Base-by-base conservation (phyloP, 2,797 vertebrate species). In the Cynodonichthys magdalenae region DNA sequence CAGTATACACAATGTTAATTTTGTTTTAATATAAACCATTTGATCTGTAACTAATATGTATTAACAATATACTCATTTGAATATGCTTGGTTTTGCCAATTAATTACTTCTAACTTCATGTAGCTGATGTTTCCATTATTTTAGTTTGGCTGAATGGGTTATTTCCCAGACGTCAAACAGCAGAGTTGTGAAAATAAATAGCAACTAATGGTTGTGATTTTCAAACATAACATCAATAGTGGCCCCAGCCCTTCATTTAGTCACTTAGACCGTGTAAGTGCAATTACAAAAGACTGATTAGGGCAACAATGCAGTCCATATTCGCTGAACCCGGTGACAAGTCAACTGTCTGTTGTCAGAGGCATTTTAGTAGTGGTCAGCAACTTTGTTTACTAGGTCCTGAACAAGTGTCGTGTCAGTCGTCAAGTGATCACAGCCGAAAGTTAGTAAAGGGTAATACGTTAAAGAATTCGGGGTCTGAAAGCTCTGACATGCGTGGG, bases 371-470 rank as follows among this genome's bases (percentile, higher is more conserved):
- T 64, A 5, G 36, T 41, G 73, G 64, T 84, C 87, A 80, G 77
- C 75, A 87, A 88, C 84, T 90, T 90, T 86, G 84, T 89, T 86
- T 84, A 87, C 81, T 69, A 62, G 46, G 67, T 66, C 19, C 69
- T 59, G 53, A 76, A 62, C 63, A 50, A 69, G 52, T 72, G 63
- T 68, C 67, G 8, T 58, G 78, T 62, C 53, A 60, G 44, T 1
- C 42, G 11, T 57, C 20, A 58, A 27, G 27, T 0, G 51, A 1
- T 6, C 0, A 4, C 10, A 46, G 18, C 31, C 17, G 24, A 44
- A 53, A 47, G 9, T 70, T 3, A 62, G 19, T 5, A 45, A 12
- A 18, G 9, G 0, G 11, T 2, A 20, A 48, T 7, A 42, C 14
- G 29, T 0, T 55, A 5, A 29, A 15, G 36, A 29, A 29, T 6